phyloP scores from a whole-genome alignment of 1,140 invertebrate species.

The Temnothorax longispinosus region DNA sequence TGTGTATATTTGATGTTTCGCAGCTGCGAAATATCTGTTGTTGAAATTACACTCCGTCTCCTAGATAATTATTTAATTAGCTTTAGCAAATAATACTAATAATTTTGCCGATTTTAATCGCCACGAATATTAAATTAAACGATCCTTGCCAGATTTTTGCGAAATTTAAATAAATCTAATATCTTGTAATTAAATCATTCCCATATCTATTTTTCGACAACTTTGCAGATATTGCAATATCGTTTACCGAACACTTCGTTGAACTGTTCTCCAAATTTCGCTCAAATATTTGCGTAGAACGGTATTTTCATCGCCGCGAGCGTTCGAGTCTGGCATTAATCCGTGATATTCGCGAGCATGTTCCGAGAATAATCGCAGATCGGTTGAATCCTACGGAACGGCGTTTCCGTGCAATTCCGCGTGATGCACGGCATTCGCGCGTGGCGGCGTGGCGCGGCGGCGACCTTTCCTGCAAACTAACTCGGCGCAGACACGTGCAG shows the following conservation, averaged over 20 bases:
- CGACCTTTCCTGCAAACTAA: constrained; percentile 7
- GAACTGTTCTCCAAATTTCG: background rate
- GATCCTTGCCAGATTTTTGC: background rate
- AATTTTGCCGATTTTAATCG: constrained; percentile 56
- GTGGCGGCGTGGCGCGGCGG: too few relatives aligned
- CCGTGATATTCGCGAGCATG: constrained; percentile 28
- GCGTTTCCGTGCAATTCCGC: constrained; percentile 39
- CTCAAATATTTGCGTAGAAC: background rate
- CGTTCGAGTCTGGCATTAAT: constrained; percentile 14
- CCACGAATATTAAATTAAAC: background rate
- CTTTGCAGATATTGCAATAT: background rate
- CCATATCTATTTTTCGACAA: background rate
- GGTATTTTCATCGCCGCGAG: constrained; percentile 5
- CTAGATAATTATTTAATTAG: constrained; percentile 63
- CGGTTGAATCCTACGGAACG: constrained; percentile 23
- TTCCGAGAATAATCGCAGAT: constrained; percentile 38
- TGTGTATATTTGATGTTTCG: background rate
- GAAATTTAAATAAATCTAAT: background rate
- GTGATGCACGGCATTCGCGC: constrained; percentile 27
- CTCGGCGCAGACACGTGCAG: background rate
- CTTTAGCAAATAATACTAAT: constrained; percentile 45
- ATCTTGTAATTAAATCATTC: background rate
- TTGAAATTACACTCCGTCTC: constrained; percentile 50
- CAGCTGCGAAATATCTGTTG: background rate
- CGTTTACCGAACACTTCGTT: background rate